Conservation (phyloP, 2,888 invertebrate species). For the Dryadula phaetusa region DNA sequence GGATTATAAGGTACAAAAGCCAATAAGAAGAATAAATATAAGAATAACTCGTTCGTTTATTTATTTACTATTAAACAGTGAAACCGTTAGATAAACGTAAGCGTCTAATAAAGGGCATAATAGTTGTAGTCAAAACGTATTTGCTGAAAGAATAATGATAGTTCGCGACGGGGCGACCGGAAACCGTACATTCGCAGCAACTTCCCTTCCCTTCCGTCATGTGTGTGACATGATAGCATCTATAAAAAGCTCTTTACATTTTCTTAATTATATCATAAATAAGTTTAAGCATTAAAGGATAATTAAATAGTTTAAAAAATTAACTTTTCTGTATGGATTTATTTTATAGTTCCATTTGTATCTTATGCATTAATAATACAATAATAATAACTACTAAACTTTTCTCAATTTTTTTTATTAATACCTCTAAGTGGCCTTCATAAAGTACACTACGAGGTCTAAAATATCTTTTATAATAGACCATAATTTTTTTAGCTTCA, state of each 20-base stretch:
- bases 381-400: too few relatives aligned
- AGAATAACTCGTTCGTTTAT: background rate
- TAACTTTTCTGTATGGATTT: too few relatives aligned
- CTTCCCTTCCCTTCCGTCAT: slow-evolving; percentile 70
- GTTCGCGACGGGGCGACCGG: slow-evolving; percentile 69
- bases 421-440: too few relatives aligned
- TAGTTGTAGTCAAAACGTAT: slow-evolving; percentile 79
- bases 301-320: background rate
- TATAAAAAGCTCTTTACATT: slow-evolving; percentile 43
- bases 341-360: too few relatives aligned
- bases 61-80: slow-evolving; percentile 31
- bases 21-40: too few relatives aligned
- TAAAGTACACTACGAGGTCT: too few relatives aligned
- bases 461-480: too few relatives aligned
- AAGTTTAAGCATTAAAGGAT: slow-evolving; percentile 8
- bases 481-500: too few relatives aligned
- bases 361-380: too few relatives aligned
- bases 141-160: slow-evolving; percentile 81
- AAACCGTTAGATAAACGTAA: slow-evolving; percentile 34
- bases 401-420: too few relatives aligned
- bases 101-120: slow-evolving; percentile 46
- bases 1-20: too few relatives aligned
- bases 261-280: slow-evolving; percentile 41
- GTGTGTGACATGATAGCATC: slow-evolving; percentile 52
- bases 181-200: slow-evolving; percentile 75